phyloP scores from a whole-genome alignment of 2,888 invertebrate genomes.

The Hemaris fuciformis region DNA sequence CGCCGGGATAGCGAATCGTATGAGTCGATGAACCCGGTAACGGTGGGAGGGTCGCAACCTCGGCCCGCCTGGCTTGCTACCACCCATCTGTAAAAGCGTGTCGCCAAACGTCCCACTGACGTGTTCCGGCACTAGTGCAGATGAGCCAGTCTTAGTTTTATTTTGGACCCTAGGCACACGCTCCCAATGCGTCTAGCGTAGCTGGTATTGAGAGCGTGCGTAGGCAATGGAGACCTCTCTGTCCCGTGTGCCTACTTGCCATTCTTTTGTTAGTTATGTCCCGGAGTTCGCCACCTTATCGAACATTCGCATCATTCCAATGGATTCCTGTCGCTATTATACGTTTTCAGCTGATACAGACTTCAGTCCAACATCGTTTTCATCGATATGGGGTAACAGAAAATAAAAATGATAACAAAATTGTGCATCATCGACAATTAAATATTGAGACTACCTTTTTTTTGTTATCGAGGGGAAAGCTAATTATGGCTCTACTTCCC shows the following conservation, averaged over 20 bases:
- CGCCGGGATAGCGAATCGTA: constrained; percentile 25
- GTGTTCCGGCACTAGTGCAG: background rate
- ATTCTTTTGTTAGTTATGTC: background rate
- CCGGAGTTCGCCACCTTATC: background rate
- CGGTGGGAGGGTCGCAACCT: constrained; percentile 16
- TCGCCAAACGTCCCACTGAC: background rate
- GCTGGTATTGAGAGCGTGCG: background rate
- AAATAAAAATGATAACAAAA: too few relatives aligned
- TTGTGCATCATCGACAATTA: too few relatives aligned
- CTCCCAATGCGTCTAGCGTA: background rate
- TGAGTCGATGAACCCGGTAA: constrained; percentile 22
- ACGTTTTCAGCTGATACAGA: background rate
- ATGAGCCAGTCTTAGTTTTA: background rate
- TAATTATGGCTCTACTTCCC: too few relatives aligned
- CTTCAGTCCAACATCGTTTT: background rate
- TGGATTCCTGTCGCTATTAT: background rate
- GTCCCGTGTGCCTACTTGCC: background rate
- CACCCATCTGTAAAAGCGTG: background rate
- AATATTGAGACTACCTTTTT: too few relatives aligned
- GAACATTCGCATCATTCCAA: background rate
- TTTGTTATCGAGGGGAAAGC: too few relatives aligned
- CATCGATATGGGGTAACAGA: too few relatives aligned
- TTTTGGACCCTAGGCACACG: background rate
- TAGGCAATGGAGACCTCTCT: background rate
- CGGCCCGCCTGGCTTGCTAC: constrained; percentile 8